phyloP scores from a whole-genome alignment of 2,113 vertebrate species.

The Cinclus mexicanus region DNA sequence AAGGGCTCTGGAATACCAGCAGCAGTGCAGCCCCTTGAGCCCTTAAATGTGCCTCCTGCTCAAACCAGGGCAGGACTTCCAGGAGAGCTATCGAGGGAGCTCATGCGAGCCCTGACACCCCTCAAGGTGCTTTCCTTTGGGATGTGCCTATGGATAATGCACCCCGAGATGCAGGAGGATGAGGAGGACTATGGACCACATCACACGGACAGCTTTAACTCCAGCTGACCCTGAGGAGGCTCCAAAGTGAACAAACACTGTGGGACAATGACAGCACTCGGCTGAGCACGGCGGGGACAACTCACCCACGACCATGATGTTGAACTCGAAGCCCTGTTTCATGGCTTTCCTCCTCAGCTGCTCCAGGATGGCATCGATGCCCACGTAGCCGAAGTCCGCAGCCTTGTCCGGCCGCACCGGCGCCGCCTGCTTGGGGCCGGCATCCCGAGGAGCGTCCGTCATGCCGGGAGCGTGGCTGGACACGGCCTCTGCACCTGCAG shows the following conservation, averaged over 20 bases:
- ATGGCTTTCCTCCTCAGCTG: constrained; percentile 99
- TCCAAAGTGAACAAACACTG: not conserved
- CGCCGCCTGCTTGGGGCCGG: constrained; percentile 72
- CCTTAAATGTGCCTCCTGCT: too few species aligned
- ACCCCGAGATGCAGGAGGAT: accelerated
- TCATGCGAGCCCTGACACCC: not conserved
- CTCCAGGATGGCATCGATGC: constrained; percentile 96
- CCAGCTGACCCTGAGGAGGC: not conserved
- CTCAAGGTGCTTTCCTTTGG: accelerated
- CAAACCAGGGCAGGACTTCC: not conserved
- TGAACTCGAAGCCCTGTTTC: constrained; percentile 98
- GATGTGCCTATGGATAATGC: accelerated
- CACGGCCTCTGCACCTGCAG: constrained; percentile 68
- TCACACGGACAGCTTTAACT: not conserved
- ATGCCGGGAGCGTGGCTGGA: constrained; percentile 78
- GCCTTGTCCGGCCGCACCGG: constrained; percentile 79
- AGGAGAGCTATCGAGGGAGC: not conserved
- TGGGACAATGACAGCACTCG: not conserved
- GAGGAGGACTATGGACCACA: accelerated
- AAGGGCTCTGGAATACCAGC: not conserved
- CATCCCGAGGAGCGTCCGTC: constrained; percentile 81
- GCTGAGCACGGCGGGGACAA: not conserved
- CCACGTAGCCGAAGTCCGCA: constrained; percentile 90
- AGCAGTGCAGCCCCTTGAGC: not conserved
- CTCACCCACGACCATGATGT: constrained; percentile 99